phyloP scores from a whole-genome alignment of 2,113 vertebrate species.

The Mormyrus iriodes region DNA sequence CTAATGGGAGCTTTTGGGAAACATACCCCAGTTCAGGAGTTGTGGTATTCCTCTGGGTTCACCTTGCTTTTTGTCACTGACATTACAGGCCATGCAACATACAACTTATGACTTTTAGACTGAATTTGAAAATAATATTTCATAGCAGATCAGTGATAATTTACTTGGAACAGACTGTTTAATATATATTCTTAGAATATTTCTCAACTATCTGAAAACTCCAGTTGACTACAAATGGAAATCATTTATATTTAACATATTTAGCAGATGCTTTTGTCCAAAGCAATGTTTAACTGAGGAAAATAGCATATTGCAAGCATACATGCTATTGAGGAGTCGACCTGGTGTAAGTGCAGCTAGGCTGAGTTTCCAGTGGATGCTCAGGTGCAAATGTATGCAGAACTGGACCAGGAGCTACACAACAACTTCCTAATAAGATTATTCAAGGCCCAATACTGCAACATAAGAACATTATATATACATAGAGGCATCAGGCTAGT shows the following conservation, averaged over 20 bases:
- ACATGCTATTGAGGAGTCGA: not conserved
- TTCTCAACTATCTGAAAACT: not conserved
- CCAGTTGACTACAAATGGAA: not conserved
- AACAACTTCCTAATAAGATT: too few relatives aligned
- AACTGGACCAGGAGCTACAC: too few relatives aligned
- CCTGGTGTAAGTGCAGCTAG: not conserved
- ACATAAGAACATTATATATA: not conserved
- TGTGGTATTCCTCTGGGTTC: not conserved
- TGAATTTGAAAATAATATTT: not conserved
- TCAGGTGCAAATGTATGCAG: not conserved
- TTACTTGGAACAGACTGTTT: not conserved
- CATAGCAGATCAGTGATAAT: not conserved
- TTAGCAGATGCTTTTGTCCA: too few relatives aligned
- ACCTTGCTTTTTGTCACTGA: not conserved
- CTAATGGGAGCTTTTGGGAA: not conserved
- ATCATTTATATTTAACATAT: not conserved
- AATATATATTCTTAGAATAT: not conserved
- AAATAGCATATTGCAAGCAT: not conserved
- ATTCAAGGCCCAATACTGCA: not conserved
- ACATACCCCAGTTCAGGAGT: not conserved
- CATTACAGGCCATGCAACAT: not conserved
- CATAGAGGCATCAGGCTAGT: not conserved
- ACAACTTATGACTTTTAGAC: not conserved
- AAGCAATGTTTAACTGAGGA: not conserved
- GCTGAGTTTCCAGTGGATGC: not conserved